Evolutionary conservation across 2,797 vertebrate species (phyloP).

Genomic region (Myotis myotis): DNA sequence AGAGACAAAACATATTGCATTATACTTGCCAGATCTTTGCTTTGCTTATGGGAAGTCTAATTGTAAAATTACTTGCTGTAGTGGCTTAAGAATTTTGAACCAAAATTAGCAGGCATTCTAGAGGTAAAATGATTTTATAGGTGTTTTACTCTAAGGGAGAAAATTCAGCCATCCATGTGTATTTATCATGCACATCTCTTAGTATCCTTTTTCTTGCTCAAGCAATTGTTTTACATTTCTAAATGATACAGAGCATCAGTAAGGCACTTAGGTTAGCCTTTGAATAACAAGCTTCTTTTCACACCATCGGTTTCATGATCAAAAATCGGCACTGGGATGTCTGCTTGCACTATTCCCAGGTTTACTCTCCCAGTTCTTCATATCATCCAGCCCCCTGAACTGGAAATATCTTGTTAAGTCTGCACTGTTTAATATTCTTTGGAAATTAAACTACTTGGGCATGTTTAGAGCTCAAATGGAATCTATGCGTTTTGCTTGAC

Average conservation of each 20-base stretch:
- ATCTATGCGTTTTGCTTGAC: slow-evolving; percentile 48
- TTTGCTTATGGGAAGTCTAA: background rate
- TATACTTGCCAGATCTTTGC: background rate
- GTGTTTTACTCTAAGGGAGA: slow-evolving; percentile 16
- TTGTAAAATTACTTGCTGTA: background rate
- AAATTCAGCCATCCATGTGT: background rate
- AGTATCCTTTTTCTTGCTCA: background rate
- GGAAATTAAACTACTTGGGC: slow-evolving; percentile 71
- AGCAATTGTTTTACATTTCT: slow-evolving; percentile 58
- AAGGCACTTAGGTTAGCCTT: slow-evolving; percentile 2
- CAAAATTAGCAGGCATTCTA: slow-evolving; percentile 8
- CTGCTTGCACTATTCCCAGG: background rate
- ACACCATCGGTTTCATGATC: slow-evolving; percentile 40
- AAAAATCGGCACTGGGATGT: slow-evolving; percentile 19
- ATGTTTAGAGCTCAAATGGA: slow-evolving; percentile 49
- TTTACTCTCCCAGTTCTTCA: slow-evolving; percentile 41
- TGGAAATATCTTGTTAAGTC: slow-evolving; percentile 66
- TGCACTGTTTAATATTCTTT: slow-evolving; percentile 71
- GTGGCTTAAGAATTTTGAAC: background rate
- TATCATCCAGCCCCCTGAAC: slow-evolving; percentile 40
- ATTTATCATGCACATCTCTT: background rate
- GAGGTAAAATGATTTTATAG: slow-evolving; percentile 37
- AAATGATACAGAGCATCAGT: slow-evolving; percentile 8
- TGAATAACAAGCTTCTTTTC: slow-evolving; percentile 31
- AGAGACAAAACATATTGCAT: background rate